Base-by-base conservation (phyloP, 2,113 vertebrate species). In the Plectropomus leopardus region DNA sequence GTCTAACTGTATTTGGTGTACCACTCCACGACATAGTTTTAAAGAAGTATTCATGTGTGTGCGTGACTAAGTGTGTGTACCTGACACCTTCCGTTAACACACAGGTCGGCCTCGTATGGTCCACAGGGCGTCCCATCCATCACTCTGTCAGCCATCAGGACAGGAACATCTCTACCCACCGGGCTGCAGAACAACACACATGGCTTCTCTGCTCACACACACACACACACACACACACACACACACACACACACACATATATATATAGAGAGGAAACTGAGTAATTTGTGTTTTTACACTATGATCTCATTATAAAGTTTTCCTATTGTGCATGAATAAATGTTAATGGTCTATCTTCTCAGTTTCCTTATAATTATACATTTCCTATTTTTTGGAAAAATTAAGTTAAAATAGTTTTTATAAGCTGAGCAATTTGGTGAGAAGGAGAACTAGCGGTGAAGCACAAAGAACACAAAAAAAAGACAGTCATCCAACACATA, bases 81-180 rank as follows among this genome's bases (percentile, higher is more conserved):
- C 98, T 99, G 97, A 94, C 98, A 99, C 84, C 94, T 97, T 89
- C 98, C 98, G 19, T 97, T 96, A 42, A 99, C 96, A 87, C 98
- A 99, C 80, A 99, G 95, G 88, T 99, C 98, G 0, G 94, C 94
- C 93, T 99, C 98, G 0, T 98, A 99, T 5, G 98, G 97, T 55
- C 98, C 98, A 15, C 98, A 99, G 0, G 97, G 96, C 1, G 98
- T 99, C 13, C 98, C 98, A 34, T 99, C 98, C 21, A 98, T 94
- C 71, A 99, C 98, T 71, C 96, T 94, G 79, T 99, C 97, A 2
- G 97, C 76, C 89, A 98, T 90, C 89, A 98, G 91, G 63, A 96
- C 86, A 0, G 98, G 96, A 4, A 96, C 90, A 53, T 98, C 97
- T 65, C 96, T 96, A 53, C 97, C 97, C 47, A 97, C 79, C 0